Conservation (phyloP, 2,888 invertebrate genomes). For the Acanthosoma haemorrhoidale region DNA sequence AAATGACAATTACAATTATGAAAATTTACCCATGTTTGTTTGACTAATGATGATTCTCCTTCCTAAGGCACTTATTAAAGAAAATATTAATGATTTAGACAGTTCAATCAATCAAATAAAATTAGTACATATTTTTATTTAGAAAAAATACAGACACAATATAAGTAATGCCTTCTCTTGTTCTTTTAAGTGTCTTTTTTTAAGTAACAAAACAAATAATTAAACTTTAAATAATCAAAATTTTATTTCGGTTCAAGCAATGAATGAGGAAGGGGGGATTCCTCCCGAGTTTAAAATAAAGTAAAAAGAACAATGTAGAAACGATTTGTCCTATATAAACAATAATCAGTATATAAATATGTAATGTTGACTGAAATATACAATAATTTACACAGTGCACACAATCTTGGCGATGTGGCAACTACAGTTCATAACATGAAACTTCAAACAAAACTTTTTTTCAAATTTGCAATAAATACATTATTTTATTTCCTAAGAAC, state of each 20-base stretch:
- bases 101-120: conserved; percentile 9
- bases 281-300: conserved; percentile 25
- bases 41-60: no score
- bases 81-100: not conserved
- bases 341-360: conserved; percentile 39
- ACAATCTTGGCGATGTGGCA: conserved; percentile 13
- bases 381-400: conserved; percentile 39
- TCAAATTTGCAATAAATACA: not conserved
- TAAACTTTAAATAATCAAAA: conserved; percentile 25
- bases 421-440: conserved; percentile 11
- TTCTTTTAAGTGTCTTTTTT: conserved; percentile 3
- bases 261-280: not conserved
- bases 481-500: conserved; percentile 22
- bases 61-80: no score
- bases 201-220: conserved; percentile 23
- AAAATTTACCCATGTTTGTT: no score
- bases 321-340: conserved; percentile 34
- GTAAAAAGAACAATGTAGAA: conserved; percentile 18
- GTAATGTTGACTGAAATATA: conserved; percentile 37
- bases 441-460: conserved; percentile 17
- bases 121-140: conserved; percentile 22
- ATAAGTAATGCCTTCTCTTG: conserved; percentile 16
- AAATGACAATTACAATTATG: no score
- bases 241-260: conserved; percentile 25
- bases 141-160: conserved; percentile 21